These are phyloP conservation scores for Leptinotarsa tumamoca DNA, from an alignment of 2,888 invertebrate species.

Conservation along the genomic window DNA sequence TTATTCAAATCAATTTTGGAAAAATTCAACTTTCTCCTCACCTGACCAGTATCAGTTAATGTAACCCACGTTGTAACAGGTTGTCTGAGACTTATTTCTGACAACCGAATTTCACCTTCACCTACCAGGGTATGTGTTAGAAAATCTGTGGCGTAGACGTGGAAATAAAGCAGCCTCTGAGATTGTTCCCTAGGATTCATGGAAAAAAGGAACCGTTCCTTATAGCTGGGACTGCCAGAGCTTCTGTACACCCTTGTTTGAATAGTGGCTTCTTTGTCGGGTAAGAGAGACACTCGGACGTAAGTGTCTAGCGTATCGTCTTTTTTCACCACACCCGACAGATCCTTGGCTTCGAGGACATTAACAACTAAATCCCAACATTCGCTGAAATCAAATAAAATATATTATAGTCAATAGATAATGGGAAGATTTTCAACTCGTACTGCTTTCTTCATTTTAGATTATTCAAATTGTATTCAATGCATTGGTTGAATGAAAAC, in stretches of 20 bases:
- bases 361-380: slow-evolving; percentile 74
- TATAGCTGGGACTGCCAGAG: slow-evolving; percentile 79
- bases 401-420: not conserved
- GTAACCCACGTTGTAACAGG: slow-evolving; percentile 85
- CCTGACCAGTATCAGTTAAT: slow-evolving; percentile 79
- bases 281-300: slow-evolving; percentile 80
- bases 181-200: slow-evolving; percentile 73
- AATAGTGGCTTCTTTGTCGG: slow-evolving; percentile 76
- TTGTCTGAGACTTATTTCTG: slow-evolving; percentile 73
- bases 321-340: slow-evolving; percentile 73
- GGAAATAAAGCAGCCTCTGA: slow-evolving; percentile 74
- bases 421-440: no score
- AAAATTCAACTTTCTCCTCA: slow-evolving; percentile 54
- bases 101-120: slow-evolving; percentile 77
- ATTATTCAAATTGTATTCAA: no score
- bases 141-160: slow-evolving; percentile 76
- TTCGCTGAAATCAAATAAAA: slow-evolving; percentile 60
- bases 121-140: slow-evolving; percentile 74
- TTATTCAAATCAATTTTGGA: not conserved
- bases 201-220: slow-evolving; percentile 80
- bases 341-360: slow-evolving; percentile 81
- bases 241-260: slow-evolving; percentile 79
- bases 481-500: no score
- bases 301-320: slow-evolving; percentile 75
- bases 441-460: no score